phyloP scores from a whole-genome alignment of 1,140 invertebrate genomes.

The Papilio polyxenes region DNA sequence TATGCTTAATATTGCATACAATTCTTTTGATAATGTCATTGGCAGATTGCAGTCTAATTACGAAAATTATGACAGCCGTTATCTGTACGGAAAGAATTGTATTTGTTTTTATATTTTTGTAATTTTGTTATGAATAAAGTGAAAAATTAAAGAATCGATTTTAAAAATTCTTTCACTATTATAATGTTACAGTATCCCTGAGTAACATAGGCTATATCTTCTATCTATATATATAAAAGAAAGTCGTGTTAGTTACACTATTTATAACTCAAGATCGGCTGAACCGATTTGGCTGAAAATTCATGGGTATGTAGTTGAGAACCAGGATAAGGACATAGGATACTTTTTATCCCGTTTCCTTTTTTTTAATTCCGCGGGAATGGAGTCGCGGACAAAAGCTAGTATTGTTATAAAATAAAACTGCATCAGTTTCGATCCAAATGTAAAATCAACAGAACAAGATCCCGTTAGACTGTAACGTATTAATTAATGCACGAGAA shows the following conservation, averaged over 20 bases:
- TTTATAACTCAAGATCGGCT: too few species aligned
- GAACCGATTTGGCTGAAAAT: too few species aligned
- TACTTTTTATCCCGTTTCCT: too few species aligned
- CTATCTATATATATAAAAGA: too few species aligned
- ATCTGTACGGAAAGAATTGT: too few species aligned
- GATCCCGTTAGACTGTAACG: not conserved
- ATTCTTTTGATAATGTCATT: constrained; percentile 13
- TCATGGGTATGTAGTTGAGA: too few species aligned
- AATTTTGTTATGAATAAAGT: not conserved
- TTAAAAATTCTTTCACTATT: not conserved
- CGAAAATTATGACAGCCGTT: not conserved
- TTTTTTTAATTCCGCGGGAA: not conserved
- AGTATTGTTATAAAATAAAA: too few species aligned
- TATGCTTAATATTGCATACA: constrained; percentile 19
- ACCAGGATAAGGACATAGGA: too few species aligned
- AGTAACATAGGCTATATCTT: too few species aligned
- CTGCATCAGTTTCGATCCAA: not conserved
- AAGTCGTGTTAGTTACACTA: too few species aligned
- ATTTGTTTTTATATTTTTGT: not conserved
- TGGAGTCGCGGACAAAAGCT: too few species aligned
- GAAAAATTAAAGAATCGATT: not conserved
- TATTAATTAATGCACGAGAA: constrained; percentile 1
- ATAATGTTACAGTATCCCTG: not conserved
- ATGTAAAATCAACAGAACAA: not conserved
- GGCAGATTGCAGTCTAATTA: constrained; percentile 26